Conservation (phyloP, 2,113 vertebrate species). For the Bos indicus region DNA sequence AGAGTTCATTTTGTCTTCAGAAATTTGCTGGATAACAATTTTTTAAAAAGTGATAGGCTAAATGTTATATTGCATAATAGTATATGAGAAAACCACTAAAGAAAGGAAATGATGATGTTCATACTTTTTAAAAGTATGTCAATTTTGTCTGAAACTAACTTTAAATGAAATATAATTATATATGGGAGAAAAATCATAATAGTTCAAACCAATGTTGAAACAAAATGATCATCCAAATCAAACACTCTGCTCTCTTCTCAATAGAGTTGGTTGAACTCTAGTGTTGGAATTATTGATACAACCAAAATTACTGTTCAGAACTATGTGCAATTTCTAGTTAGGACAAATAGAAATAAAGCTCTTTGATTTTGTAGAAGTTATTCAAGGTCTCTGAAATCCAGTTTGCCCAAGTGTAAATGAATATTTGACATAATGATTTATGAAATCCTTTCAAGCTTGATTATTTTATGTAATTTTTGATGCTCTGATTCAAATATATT, state of each 20-base stretch:
- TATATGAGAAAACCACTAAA: not conserved
- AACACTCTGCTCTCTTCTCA: not conserved
- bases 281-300: not conserved
- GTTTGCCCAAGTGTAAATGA: not conserved
- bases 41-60: not conserved
- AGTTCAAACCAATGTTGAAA: constrained; percentile 21
- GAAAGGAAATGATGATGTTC: not conserved
- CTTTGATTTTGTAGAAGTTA: not conserved
- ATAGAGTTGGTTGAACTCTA: not conserved
- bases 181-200: not conserved
- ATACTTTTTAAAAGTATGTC: not conserved
- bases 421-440: not conserved
- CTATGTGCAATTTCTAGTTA: not conserved
- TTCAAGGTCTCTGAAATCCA: not conserved
- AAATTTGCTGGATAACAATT: not conserved
- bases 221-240: constrained; percentile 3
- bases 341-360: not conserved
- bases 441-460: not conserved
- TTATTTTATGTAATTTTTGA: not conserved
- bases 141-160: not conserved
- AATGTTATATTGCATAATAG: not conserved
- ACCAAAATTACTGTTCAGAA: not conserved
- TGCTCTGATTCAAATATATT: not conserved
- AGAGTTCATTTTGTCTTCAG: not conserved
- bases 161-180: not conserved